Base-by-base conservation (phyloP, 2,113 vertebrate genomes). In the Engraulis encrasicolus region DNA sequence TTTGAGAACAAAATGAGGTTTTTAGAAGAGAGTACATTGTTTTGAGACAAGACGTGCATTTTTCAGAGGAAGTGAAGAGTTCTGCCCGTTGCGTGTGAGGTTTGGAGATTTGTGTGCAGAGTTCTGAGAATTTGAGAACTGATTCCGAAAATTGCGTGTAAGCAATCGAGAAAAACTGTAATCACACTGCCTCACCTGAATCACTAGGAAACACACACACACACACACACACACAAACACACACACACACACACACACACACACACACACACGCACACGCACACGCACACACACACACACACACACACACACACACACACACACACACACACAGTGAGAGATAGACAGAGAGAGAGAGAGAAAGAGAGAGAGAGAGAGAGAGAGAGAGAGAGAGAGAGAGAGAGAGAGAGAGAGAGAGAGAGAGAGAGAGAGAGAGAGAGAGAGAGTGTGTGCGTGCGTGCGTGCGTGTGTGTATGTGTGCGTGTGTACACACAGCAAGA, bases 171-270 rank as follows among this genome's bases (percentile, higher is more conserved):
- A n/a, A n/a, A n/a, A n/a, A n/a, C n/a, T n/a, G n/a, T n/a, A 74
- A 74, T 74, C 66, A 74, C 23, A 31, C 27, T 74, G 66, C 27
- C 66, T 36, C 31, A 74, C 66, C 61, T 71, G 61, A 66, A 27
- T 66, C 23, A 66, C n/a, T 23, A 2, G 58, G 34, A 27, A 71
- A 71, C 31, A 34, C 6, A 34, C 61, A 1, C n/a, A 71, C 61
- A 34, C 61, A 34, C 12, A 31, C 61, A 66, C 61, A 15, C 61
- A 71, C 61, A 71, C 27, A 71, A 54, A 38, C 9, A 82, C 19
- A 17, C 23, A 52, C 40, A 81, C 31, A 45, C 81, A 66, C 23
- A 49, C 61, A 31, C 61, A 71, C 12, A 71, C 9, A 71, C 66
- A 71, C 27, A 71, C 2, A 17, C 27, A 34, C 31, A 71, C 27